Conservation (phyloP, 1,140 invertebrate species). For the Drosophila bifasciata region DNA sequence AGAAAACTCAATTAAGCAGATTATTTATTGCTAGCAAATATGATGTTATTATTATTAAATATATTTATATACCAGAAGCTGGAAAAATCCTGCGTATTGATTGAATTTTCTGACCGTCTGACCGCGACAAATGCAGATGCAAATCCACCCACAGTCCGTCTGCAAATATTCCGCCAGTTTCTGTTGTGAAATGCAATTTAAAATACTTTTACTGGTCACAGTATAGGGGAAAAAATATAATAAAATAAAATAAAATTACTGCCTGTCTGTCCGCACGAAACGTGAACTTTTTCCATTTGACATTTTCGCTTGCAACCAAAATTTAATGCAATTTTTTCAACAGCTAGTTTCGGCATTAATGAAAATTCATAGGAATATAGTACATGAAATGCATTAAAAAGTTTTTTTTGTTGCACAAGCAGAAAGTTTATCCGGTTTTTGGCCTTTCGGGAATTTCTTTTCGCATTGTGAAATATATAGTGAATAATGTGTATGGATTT, state of each 20-base stretch:
- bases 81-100: constrained; percentile 32
- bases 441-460: too few relatives aligned
- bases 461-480: too few relatives aligned
- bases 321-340: too few relatives aligned
- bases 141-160: too few relatives aligned
- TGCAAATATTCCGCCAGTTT: not conserved
- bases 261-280: too few relatives aligned
- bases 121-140: constrained; percentile 11
- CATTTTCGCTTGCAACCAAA: too few relatives aligned
- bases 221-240: not conserved
- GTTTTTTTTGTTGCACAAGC: not conserved
- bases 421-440: not conserved
- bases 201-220: constrained; percentile 33
- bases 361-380: too few relatives aligned
- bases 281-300: too few relatives aligned
- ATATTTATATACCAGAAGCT: constrained; percentile 14
- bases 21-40: constrained; percentile 6
- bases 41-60: not conserved
- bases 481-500: constrained; percentile 2
- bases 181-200: constrained; percentile 38
- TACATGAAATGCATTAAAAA: constrained; percentile 2
- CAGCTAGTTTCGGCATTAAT: too few relatives aligned
- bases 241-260: too few relatives aligned
- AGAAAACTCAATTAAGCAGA: not conserved
- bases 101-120: constrained; percentile 6